Conservation (phyloP, 2,113 vertebrate species). For the Amphilophus citrinellus region DNA sequence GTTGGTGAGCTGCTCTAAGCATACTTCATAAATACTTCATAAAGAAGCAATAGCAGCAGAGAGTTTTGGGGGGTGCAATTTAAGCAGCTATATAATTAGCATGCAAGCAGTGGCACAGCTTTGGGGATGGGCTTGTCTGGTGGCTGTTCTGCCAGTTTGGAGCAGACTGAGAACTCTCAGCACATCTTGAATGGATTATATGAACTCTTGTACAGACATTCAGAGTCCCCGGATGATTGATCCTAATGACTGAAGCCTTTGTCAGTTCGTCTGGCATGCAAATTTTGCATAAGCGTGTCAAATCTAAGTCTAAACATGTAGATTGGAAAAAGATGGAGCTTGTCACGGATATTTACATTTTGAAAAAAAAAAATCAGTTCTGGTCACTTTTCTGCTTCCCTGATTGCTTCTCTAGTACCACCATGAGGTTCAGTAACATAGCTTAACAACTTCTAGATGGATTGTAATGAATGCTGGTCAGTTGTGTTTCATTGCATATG, state of each 20-base stretch:
- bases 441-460: background rate
- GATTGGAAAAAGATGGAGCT: background rate
- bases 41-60: background rate
- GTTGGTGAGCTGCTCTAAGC: background rate
- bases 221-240: background rate
- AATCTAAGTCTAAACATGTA: background rate
- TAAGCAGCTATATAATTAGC: background rate
- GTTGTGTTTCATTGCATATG: background rate
- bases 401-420: background rate
- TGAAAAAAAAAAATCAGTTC: background rate
- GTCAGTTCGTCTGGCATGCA: background rate
- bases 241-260: conserved; percentile 10
- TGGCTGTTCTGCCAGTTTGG: conserved; percentile 5
- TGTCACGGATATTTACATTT: background rate
- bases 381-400: background rate
- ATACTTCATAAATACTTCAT: background rate
- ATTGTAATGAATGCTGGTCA: background rate
- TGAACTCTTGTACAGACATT: background rate
- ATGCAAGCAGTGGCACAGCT: background rate
- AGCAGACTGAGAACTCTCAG: conserved; percentile 11
- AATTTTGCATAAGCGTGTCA: background rate
- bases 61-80: background rate
- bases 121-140: background rate
- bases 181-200: background rate
- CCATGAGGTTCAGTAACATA: background rate